A percentile compares a stretch with the other conserved stretches of the same genome.
phyloP scores from a whole-genome alignment of 2,797 vertebrate species.

The Orestias chungarensis region DNA sequence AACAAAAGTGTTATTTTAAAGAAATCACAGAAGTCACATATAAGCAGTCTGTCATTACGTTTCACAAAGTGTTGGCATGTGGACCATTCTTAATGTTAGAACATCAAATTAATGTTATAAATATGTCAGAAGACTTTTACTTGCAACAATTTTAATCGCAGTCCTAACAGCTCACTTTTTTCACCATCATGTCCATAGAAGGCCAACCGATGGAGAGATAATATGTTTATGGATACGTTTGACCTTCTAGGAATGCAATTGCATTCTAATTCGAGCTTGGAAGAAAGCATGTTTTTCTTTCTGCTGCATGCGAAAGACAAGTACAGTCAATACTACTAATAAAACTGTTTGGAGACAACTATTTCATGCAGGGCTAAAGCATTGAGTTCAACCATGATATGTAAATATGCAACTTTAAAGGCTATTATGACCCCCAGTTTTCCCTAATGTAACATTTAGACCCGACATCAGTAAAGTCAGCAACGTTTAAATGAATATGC shows the following conservation, averaged over 20 bases:
- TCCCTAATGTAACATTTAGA: neutral
- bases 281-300: slow-evolving; percentile 62
- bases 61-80: neutral
- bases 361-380: slow-evolving; percentile 28
- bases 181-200: slow-evolving; percentile 62
- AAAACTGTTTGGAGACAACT: slow-evolving; percentile 56
- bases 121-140: neutral
- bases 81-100: neutral
- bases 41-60: neutral
- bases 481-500: neutral
- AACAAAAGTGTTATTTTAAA: neutral
- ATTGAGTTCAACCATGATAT: neutral
- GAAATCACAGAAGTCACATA: neutral
- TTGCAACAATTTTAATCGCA: slow-evolving; percentile 25
- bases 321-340: slow-evolving; percentile 58
- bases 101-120: neutral
- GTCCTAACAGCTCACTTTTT: slow-evolving; percentile 21
- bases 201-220: slow-evolving; percentile 62
- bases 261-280: slow-evolving; percentile 68
- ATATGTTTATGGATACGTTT: slow-evolving; percentile 76
- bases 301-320: slow-evolving; percentile 42
- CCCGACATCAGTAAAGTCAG: too few relatives aligned
- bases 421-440: neutral
- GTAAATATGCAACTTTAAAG: neutral
- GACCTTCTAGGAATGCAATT: slow-evolving; percentile 72